A percentile compares a stretch with the other conserved stretches of the same genome.
Evolutionary conservation across 2,888 invertebrate genomes (phyloP).

Genomic region (Bembecia ichneumoniformis): DNA sequence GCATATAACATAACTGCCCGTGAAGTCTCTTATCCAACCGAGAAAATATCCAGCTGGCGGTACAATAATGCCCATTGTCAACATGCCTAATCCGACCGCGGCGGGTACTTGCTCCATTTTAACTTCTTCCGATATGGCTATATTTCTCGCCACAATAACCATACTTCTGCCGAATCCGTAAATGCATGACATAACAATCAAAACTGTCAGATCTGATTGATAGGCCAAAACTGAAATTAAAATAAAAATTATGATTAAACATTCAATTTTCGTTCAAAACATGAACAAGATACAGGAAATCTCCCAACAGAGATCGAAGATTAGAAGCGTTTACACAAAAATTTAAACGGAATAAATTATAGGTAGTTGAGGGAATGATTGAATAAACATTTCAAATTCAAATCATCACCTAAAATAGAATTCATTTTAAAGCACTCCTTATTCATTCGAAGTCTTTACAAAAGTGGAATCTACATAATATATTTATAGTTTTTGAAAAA

Average conservation of each 20-base stretch:
- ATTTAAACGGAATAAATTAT: too few species aligned
- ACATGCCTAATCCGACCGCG: constrained; percentile 81
- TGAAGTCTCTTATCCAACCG: constrained; percentile 78
- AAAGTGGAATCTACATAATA: too few species aligned
- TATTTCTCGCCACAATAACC: constrained; percentile 80
- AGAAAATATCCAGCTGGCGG: constrained; percentile 76
- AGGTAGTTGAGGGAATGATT: too few species aligned
- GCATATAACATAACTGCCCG: constrained; percentile 74
- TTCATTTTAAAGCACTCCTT: too few species aligned
- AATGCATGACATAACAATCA: constrained; percentile 71
- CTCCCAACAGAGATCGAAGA: too few species aligned
- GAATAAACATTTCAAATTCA: too few species aligned
- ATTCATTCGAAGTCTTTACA: too few species aligned
- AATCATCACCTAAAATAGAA: too few species aligned
- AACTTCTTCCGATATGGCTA: constrained; percentile 78
- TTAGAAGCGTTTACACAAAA: too few species aligned
- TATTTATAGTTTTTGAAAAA: too few species aligned
- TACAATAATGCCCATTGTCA: constrained; percentile 78
- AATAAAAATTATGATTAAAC: constrained; percentile 9
- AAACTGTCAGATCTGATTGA: constrained; percentile 62
- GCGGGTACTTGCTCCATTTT: constrained; percentile 73
- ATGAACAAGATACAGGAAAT: too few species aligned
- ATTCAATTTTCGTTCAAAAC: too few species aligned
- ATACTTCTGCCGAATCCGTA: constrained; percentile 81
- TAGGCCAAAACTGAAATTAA: constrained; percentile 72